phyloP scores from a whole-genome alignment of 2,888 invertebrate species.

The Candidula unifasciata region DNA sequence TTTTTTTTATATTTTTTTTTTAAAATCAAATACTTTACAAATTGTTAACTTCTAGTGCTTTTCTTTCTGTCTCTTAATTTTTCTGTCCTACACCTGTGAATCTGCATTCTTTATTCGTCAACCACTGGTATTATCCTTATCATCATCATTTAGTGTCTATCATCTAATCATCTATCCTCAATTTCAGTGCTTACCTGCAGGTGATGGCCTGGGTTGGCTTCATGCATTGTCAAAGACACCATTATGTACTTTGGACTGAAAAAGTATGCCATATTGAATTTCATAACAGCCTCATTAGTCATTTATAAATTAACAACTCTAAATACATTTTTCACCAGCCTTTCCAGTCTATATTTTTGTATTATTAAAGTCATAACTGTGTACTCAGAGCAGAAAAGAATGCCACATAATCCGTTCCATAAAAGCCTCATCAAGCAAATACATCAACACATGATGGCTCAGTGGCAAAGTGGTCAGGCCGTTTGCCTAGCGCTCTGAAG shows the following conservation, averaged over 20 bases:
- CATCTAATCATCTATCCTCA: neutral
- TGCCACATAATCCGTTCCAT: too few species aligned
- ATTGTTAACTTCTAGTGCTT: neutral
- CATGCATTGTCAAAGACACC: constrained; percentile 76
- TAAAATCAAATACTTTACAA: too few species aligned
- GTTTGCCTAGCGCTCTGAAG: too few species aligned
- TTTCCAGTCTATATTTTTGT: too few species aligned
- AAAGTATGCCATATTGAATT: constrained; percentile 10
- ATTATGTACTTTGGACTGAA: constrained; percentile 76
- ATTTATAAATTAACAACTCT: neutral
- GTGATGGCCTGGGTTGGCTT: constrained; percentile 78
- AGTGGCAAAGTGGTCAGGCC: too few species aligned
- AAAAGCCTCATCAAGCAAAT: too few species aligned
- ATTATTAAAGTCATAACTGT: too few species aligned
- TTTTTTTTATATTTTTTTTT: too few species aligned
- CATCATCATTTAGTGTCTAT: neutral
- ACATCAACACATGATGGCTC: too few species aligned
- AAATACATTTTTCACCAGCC: neutral
- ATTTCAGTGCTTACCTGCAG: constrained; percentile 68
- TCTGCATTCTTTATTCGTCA: neutral
- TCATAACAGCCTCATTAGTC: too few species aligned
- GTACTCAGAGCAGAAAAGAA: too few species aligned
- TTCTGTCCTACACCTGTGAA: too few species aligned
- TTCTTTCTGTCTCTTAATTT: neutral
- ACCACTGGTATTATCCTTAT: neutral